Evolutionary conservation across 2,888 invertebrate genomes (phyloP), one percentile per base, ranked within the genome.

Genomic region (Druceiella hillmani): DNA sequence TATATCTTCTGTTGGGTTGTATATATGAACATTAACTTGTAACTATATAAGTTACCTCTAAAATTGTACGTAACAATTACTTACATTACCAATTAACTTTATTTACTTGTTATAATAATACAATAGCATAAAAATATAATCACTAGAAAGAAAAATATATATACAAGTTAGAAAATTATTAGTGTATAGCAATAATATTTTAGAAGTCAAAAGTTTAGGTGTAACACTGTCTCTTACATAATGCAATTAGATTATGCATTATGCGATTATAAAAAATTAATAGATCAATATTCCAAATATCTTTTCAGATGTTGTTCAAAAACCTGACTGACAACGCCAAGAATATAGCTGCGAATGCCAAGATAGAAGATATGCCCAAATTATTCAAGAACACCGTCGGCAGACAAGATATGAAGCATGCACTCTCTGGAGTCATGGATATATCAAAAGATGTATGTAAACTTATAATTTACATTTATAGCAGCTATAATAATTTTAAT

Each of bases 291-390:
- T 20, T 7, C 17, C 3, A 15, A 30, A 26, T 29, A 17, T 25
- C 31, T 33, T 61, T 70, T 9, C 61, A 93, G 87, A 89, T 94
- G 87, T 90, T 94, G 80, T 79, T 93, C 63, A 93, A 92, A 65
- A 92, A 90, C 61, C 66, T 92, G 38, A 91, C 90, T 2, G 90
- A 91, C 62, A 91, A 92, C 58, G 91, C 90, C 0, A 91, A 90
- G 69, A 92, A 90, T 61, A 72, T 95, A 51, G 94, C 94, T 16
- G 92, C 94, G 2, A 94, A 97, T 61, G 98, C 98, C 5, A 97
- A 95, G 73, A 97, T 99, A 45, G 97, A 97, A 64, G 99, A 98
- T 56, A 93, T 99, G 87, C 93, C 94, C 33, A 82, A 93, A 51
- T 67, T 97, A 33, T 89, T 99, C 69, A 92, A 97, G 63, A 93